Evolutionary conservation across 2,797 vertebrate genomes (phyloP).

Genomic region (Scolopax rusticola): DNA sequence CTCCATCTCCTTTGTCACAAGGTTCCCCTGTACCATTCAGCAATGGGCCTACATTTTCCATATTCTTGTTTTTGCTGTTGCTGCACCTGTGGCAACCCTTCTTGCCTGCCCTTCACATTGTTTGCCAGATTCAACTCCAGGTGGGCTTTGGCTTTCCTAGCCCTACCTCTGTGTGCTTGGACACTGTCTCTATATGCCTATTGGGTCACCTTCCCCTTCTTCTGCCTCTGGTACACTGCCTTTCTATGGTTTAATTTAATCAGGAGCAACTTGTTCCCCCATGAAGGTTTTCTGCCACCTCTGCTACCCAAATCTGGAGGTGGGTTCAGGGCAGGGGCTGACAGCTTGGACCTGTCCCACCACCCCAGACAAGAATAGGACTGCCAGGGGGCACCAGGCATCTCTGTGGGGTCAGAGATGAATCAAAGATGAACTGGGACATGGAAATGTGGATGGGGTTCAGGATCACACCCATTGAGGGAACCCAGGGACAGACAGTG

Average conservation of each 20-base stretch:
- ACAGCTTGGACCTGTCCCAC: not conserved
- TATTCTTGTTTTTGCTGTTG: not conserved
- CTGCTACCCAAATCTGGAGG: not conserved
- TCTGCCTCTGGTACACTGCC: not conserved
- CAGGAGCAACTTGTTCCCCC: not conserved
- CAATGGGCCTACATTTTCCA: not conserved
- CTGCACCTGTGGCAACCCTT: not conserved
- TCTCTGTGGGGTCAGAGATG: not conserved
- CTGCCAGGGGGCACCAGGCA: not conserved
- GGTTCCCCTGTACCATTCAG: not conserved
- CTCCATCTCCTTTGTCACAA: not conserved
- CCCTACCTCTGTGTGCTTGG: not conserved
- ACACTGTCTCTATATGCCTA: not conserved
- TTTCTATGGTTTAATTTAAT: not conserved
- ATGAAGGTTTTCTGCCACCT: not conserved
- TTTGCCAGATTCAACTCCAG: not conserved
- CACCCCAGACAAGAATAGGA: not conserved
- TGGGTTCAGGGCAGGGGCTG: not conserved
- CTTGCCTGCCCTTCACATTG: not conserved
- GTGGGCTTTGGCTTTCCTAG: not conserved
- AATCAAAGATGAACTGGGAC: not conserved
- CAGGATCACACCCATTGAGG: not conserved
- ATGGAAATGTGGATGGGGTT: not conserved
- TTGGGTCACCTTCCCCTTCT: not conserved
- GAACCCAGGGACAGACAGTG: not conserved